phyloP scores from a whole-genome alignment of 2,113 vertebrate genomes.

The Rhegmatorhina hoffmannsi region DNA sequence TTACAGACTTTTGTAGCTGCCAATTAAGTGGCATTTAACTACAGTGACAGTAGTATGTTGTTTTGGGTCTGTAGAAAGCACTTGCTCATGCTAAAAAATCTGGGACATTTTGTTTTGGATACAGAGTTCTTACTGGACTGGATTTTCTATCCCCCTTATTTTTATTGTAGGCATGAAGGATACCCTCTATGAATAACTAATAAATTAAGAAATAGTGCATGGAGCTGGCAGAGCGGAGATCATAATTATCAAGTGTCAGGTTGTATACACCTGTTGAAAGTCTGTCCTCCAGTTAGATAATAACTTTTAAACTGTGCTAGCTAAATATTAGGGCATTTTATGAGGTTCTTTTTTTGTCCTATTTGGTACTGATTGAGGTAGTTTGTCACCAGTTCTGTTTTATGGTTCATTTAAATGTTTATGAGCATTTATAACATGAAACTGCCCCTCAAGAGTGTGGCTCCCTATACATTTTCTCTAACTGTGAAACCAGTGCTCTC shows the following conservation, averaged over 20 bases:
- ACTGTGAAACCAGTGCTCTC: neutral
- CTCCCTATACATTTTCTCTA: neutral
- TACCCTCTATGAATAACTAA: neutral
- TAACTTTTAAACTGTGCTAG: neutral
- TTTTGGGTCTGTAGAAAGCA: constrained; percentile 50
- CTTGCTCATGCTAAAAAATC: constrained; percentile 38
- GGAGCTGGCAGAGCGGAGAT: neutral
- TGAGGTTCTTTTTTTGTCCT: neutral
- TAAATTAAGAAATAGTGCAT: neutral
- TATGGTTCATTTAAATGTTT: neutral
- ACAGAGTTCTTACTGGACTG: neutral
- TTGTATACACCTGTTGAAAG: neutral
- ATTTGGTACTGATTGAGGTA: neutral
- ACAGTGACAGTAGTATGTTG: constrained; percentile 54
- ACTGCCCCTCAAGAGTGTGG: neutral
- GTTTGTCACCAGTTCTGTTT: neutral
- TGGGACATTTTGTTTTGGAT: constrained; percentile 52
- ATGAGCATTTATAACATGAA: neutral
- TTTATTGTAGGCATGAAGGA: neutral
- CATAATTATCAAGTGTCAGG: neutral
- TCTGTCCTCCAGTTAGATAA: neutral
- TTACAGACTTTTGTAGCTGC: constrained; percentile 46
- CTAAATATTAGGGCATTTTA: neutral
- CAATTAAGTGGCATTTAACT: constrained; percentile 66
- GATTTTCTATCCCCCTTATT: constrained; percentile 1